Conservation (phyloP, 1,140 invertebrate genomes). For the Camponotus pennsylvanicus region DNA sequence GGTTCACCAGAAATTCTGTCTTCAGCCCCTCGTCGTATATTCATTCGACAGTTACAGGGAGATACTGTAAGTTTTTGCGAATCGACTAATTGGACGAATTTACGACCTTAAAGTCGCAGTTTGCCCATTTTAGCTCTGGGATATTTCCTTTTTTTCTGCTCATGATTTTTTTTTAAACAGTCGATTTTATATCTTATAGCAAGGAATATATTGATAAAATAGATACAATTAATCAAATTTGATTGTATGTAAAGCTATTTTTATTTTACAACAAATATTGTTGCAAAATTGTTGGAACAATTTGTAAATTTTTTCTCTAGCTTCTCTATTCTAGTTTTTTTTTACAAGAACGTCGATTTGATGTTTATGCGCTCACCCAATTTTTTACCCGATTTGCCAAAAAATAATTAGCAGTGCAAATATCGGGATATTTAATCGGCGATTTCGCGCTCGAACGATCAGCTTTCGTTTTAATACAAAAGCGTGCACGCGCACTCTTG, state of each 20-base stretch:
- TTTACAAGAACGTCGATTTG: neutral
- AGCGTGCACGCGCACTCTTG: constrained; percentile 73
- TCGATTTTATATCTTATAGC: constrained; percentile 52
- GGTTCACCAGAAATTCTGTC: constrained; percentile 10
- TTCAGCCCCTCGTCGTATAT: constrained; percentile 26
- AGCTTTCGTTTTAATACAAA: constrained; percentile 73
- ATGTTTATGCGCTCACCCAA: constrained; percentile 9
- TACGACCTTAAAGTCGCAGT: constrained; percentile 79
- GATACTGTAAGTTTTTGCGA: constrained; percentile 73
- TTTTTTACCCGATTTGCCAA: constrained; percentile 35
- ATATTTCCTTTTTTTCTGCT: constrained; percentile 43
- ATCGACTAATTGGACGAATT: constrained; percentile 81
- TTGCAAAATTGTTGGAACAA: neutral
- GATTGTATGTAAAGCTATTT: neutral
- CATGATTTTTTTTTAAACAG: constrained; percentile 61
- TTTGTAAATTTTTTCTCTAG: neutral
- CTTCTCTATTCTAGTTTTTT: neutral
- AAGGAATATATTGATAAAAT: neutral
- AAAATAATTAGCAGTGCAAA: constrained; percentile 85
- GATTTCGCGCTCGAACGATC: constrained; percentile 83
- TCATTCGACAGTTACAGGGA: constrained; percentile 19
- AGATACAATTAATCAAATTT: neutral
- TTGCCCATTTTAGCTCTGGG: constrained; percentile 26
- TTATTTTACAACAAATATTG: neutral
- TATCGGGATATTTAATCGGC: constrained; percentile 81